Evolutionary conservation across 2,113 vertebrate species (phyloP).

Genomic region (Cinclus cinclus): DNA sequence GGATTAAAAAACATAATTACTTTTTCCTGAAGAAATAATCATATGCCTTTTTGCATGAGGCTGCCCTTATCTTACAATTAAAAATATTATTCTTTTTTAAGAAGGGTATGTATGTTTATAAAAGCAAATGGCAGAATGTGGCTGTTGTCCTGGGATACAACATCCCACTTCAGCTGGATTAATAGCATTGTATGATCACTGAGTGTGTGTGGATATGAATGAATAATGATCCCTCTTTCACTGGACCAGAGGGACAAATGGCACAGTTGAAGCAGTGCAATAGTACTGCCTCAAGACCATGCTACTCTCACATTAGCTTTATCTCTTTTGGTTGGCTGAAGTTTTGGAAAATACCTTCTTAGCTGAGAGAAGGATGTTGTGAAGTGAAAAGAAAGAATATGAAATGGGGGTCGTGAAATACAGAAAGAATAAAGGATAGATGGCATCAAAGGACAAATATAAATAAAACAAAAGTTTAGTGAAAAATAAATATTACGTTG

Average conservation of each 20-base stretch:
- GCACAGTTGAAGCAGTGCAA: background rate
- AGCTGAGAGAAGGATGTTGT: background rate
- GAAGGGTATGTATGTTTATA: background rate
- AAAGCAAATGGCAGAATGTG: background rate
- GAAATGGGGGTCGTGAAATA: background rate
- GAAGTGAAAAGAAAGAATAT: background rate
- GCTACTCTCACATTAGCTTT: background rate
- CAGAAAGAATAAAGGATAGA: background rate
- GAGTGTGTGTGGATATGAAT: background rate
- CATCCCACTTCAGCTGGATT: background rate
- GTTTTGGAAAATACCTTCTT: background rate
- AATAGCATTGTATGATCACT: background rate
- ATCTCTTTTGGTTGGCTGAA: background rate
- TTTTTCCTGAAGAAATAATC: background rate
- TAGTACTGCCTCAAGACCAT: background rate
- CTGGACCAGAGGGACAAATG: background rate
- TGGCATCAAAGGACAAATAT: background rate
- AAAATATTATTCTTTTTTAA: background rate
- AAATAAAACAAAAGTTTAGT: background rate
- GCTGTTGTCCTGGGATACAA: background rate
- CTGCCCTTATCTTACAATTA: background rate
- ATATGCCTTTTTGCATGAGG: background rate
- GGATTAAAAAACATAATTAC: background rate
- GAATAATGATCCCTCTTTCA: background rate
- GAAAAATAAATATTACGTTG: background rate